These are phyloP conservation scores for Melangyna quadrimaculata DNA, from an alignment of 2,888 invertebrate genomes.

Conservation along the genomic window DNA sequence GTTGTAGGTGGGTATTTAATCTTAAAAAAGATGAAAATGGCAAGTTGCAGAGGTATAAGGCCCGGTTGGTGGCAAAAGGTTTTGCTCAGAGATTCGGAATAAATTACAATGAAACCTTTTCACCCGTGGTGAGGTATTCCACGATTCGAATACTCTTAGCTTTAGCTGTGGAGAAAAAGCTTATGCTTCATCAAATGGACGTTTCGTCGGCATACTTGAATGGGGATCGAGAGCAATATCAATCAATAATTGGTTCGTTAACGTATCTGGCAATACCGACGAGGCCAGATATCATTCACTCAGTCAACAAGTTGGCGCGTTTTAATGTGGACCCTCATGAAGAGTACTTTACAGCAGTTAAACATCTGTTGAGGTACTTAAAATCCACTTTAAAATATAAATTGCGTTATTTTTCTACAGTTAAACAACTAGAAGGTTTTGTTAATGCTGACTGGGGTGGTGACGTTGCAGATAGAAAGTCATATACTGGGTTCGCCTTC, in stretches of 20 bases:
- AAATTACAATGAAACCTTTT: slow-evolving; percentile 63
- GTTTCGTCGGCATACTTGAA: slow-evolving; percentile 70
- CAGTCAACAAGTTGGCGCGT: slow-evolving; percentile 14
- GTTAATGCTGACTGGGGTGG: too few species aligned
- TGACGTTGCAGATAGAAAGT: too few species aligned
- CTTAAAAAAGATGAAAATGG: slow-evolving; percentile 13
- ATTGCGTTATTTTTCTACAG: too few species aligned
- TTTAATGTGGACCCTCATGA: background rate
- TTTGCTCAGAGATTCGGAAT: slow-evolving; percentile 59
- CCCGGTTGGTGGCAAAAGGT: too few species aligned
- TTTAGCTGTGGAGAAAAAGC: slow-evolving; percentile 60
- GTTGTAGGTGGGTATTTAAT: background rate
- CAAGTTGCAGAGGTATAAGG: too few species aligned
- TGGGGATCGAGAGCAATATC: background rate
- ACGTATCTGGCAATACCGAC: background rate
- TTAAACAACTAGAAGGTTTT: too few species aligned
- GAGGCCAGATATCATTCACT: slow-evolving; percentile 48
- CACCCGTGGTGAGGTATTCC: slow-evolving; percentile 60
- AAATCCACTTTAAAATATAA: too few species aligned
- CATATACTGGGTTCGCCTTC: too few species aligned
- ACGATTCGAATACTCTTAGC: slow-evolving; percentile 69
- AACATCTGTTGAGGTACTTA: too few species aligned
- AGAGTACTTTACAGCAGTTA: too few species aligned
- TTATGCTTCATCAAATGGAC: slow-evolving; percentile 72
- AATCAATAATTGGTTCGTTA: background rate